phyloP scores from a whole-genome alignment of 2,113 vertebrate species.

The Apteryx owenii region DNA sequence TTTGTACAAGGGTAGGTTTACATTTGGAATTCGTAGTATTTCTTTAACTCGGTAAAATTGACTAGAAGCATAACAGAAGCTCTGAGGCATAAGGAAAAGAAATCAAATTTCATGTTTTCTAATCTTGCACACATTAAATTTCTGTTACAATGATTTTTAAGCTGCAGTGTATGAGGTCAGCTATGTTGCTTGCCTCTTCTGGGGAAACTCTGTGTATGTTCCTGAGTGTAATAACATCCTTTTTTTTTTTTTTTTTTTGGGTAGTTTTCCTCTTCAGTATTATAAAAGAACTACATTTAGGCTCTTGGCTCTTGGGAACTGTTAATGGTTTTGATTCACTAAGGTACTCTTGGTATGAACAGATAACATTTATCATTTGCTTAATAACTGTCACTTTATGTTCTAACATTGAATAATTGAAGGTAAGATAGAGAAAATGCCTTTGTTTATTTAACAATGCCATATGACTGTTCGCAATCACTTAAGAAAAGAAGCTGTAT shows the following conservation, averaged over 20 bases:
- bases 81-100: slow-evolving; percentile 64
- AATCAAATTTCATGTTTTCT: slow-evolving; percentile 56
- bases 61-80: not conserved
- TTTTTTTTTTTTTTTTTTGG: not conserved
- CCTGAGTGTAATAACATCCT: slow-evolving; percentile 41
- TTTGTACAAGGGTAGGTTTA: not conserved
- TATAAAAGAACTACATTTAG: slow-evolving; percentile 60
- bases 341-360: slow-evolving; percentile 42
- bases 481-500: not conserved
- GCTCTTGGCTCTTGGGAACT: slow-evolving; percentile 39
- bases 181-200: slow-evolving; percentile 36
- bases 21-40: not conserved
- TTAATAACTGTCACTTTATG: slow-evolving; percentile 60
- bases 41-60: not conserved
- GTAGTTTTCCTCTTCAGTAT: not conserved
- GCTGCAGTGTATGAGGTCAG: slow-evolving; percentile 47
- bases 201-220: slow-evolving; percentile 35
- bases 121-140: slow-evolving; percentile 18
- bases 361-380: slow-evolving; percentile 59
- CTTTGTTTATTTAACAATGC: slow-evolving; percentile 1
- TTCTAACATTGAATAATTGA: slow-evolving; percentile 40
- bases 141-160: slow-evolving; percentile 60
- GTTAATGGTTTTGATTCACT: slow-evolving; percentile 65
- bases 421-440: not conserved
- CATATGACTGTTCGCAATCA: not conserved